Base-by-base conservation (phyloP, 2,888 invertebrate genomes). In the Amphipyra berbera region DNA sequence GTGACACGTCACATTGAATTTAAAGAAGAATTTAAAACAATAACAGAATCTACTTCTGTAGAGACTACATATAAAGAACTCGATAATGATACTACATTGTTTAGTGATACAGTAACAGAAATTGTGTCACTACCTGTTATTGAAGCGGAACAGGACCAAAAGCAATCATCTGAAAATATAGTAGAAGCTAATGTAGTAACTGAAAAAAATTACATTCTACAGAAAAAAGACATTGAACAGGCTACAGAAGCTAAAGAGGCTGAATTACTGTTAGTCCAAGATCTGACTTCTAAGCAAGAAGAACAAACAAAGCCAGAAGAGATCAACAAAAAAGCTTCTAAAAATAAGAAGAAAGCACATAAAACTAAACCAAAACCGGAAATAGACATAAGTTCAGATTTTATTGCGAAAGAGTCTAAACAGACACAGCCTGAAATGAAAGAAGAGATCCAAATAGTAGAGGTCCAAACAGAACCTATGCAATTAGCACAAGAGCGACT, bases 311-410 rank as follows among this genome's bases (percentile, higher is more conserved):
- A 40, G 13, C 30, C 7, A 35, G 21, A 13, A 30, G 37, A 38
- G 46, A 37, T 40, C 2, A 55, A 41, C 14, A 61, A 57, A 50
- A 72, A 65, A 35, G 10, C 41, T 27, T 49, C 57, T n/a, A 81
- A 78, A 64, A 69, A 53, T 49, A 76, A 73, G 61, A 81, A 68
- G 62, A 78, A 76, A 62, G 38, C 59, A 8, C 62, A 66, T 35
- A 65, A 50, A 59, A 46, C 41, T 41, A 70, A 66, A 50, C 2
- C 15, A 44, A 30, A 47, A 44, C 21, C 10, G n/a, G 47, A 35
- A 21, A 38, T 65, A 55, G 71, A 76, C 6, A 46, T 15, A 46
- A 35, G 44, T 35, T 53, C 66, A 52, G 35, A 56, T n/a, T 55
- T 56, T 21, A 67, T 63, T 42, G 14, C 27, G 3, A 53, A 53